Evolutionary conservation across 2,113 vertebrate genomes (phyloP), one percentile per base, ranked within the genome.

Genomic region (Zeus faber): DNA sequence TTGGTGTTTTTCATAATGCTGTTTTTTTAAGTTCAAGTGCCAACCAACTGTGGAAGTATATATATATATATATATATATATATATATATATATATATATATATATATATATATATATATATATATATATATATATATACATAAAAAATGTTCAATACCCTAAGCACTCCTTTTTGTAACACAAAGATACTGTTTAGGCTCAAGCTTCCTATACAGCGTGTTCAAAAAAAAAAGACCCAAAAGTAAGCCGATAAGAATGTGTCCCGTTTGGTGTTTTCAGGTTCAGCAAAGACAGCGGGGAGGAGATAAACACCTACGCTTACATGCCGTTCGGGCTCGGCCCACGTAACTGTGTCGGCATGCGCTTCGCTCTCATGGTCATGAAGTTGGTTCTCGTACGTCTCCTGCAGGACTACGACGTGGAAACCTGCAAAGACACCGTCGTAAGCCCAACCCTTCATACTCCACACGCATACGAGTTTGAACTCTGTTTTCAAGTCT

Each of bases 301-400:
- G 5, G 81, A 78, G 33, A 41, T 86, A 49, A 78, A 83, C 70
- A 72, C 74, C 0, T 82, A 81, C 0, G 59, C 14, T 0, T 86
- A 53, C 57, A 64, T 84, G 84, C 84, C 84, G 0, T 84, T 86
- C 39, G 84, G 84, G 0, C 33, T 81, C 0, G 84, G 84, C 0
- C 84, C 84, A 52, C 77, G 84, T 6, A 86, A 86, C 72, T 86
- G 84, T 4, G 4, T 86, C 1, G 84, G 84, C 54, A 77, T 81
- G 81, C 80, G 80, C n/a, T 86, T 73, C 16, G 84, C 80, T 2
- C 0, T 78, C 45, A 70, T 84, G 3, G 46, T 62, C 23, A 16
- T 80, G 63, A 86, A 84, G 29, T 50, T 73, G 74, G 1, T 81
- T 2, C 0, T 83, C 2, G 65, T 81, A 6, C 64, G 80, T 29